Conservation (phyloP, 2,797 vertebrate genomes). For the Syndactyla subalaris region DNA sequence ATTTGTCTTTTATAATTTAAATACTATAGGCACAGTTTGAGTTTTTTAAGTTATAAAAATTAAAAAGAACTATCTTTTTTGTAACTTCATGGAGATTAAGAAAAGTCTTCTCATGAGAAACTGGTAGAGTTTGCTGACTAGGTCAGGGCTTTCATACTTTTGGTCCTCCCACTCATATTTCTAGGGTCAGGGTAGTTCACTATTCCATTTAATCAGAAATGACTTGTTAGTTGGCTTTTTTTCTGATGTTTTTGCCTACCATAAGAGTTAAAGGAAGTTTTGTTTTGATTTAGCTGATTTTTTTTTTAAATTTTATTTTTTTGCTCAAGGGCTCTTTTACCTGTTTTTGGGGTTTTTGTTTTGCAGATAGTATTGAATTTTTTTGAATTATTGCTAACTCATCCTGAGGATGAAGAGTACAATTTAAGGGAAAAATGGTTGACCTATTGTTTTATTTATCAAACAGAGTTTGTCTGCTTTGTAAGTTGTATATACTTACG, state of each 20-base stretch:
- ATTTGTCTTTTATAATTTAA: not conserved
- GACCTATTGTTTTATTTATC: constrained; percentile 26
- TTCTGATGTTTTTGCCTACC: not conserved
- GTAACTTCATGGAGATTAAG: not conserved
- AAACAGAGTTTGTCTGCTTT: constrained; percentile 20
- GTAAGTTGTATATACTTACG: not conserved
- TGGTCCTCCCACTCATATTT: not conserved
- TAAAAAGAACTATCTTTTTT: not conserved
- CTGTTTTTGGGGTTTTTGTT: not conserved
- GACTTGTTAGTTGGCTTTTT: not conserved
- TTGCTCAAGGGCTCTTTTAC: not conserved
- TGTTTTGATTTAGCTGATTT: not conserved
- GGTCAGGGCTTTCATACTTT: not conserved
- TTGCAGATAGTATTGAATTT: not conserved
- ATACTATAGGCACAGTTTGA: not conserved
- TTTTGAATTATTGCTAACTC: not conserved
- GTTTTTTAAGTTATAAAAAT: not conserved
- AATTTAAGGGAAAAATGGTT: not conserved
- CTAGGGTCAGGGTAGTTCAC: not conserved
- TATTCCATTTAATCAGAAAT: not conserved
- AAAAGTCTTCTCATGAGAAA: not conserved
- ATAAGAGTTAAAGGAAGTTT: not conserved
- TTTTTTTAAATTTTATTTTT: too few relatives aligned
- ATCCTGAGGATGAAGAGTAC: not conserved
- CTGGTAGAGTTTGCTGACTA: not conserved